Evolutionary conservation across 2,888 invertebrate species (phyloP).

Genomic region (Mayetiola destructor): DNA sequence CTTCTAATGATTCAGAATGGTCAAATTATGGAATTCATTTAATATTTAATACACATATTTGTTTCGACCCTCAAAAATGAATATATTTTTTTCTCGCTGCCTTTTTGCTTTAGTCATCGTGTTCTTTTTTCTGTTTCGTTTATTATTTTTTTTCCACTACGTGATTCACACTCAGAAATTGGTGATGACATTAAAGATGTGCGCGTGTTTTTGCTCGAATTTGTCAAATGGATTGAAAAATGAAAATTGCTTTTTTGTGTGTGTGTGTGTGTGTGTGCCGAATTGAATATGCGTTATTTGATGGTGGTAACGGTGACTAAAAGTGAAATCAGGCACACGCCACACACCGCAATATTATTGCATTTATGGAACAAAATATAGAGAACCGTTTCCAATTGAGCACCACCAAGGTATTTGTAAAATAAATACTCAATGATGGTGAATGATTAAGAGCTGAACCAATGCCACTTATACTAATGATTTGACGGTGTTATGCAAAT

Average conservation of each 20-base stretch:
- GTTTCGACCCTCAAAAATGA: too few species aligned
- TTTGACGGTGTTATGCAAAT: constrained; percentile 11
- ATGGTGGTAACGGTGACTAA: neutral
- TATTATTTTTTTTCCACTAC: neutral
- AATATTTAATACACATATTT: too few species aligned
- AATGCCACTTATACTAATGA: neutral
- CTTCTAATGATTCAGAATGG: too few species aligned
- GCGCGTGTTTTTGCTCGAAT: neutral
- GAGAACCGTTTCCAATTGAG: too few species aligned
- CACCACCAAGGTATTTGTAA: too few species aligned
- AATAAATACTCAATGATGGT: too few species aligned
- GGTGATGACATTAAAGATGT: neutral
- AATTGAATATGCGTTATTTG: too few species aligned
- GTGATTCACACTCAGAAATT: neutral
- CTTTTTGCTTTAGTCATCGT: too few species aligned
- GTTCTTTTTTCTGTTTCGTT: too few species aligned
- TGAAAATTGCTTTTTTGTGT: neutral
- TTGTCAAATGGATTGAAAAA: constrained; percentile 9
- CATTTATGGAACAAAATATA: too few species aligned
- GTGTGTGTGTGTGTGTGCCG: too few species aligned
- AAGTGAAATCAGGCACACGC: constrained; percentile 3
- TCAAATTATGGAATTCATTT: too few species aligned
- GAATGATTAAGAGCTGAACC: neutral
- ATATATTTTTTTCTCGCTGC: neutral
- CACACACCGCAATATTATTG: constrained; percentile 6